Base-by-base conservation (phyloP, 2,797 vertebrate genomes). In the Premnoplex brunnescens region DNA sequence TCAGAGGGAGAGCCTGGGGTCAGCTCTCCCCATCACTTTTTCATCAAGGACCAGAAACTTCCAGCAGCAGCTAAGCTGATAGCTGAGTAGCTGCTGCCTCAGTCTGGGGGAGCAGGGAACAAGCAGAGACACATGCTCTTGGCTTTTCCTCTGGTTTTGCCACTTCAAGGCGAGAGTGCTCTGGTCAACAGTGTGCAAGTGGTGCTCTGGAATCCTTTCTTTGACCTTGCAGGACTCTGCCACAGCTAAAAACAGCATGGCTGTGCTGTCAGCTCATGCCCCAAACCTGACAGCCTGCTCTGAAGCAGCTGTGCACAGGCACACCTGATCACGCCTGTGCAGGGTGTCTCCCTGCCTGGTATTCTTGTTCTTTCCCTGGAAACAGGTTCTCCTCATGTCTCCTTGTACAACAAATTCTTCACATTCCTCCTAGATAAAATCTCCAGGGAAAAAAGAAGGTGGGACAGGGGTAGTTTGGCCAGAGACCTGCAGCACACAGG, bases 341-440 rank as follows among this genome's bases (percentile, higher is more conserved):
- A 91, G 56, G 7, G 15, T 55, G 34, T 71, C 54, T 74, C 34
- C 71, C 37, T 85, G 28, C 2, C 39, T 54, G 52, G 14, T 76
- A 37, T 82, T 64, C n/a, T 48, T 71, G 23, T 56, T 34, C 28
- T 81, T 84, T 20, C 51, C 21, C 39, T 51, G n/a, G 28, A 88
- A 10, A 85, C 27, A 49, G 9, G 32, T 89, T 91, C 49, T 95
- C 34, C 36, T 60, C 78, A 34, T 20, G 37, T 32, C 46, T 81
- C 44, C 58, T 67, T 37, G 48, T 28, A 36, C 36, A 32, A 83
- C 14, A 67, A 73, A 82, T 93, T 69, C 60, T 80, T 85, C 55
- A 74, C 75, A 44, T 93, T 91, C 48, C 62, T 78, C 43, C 36
- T 66, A 87, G 89, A 82, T 79, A 76, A 76, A 82, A 92, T 87